Percentiles rank a stretch among this genome's conserved stretches.
These are phyloP conservation scores for Calliopsis andreniformis DNA, from an alignment of 1,140 invertebrate species.

Conservation along the genomic window DNA sequence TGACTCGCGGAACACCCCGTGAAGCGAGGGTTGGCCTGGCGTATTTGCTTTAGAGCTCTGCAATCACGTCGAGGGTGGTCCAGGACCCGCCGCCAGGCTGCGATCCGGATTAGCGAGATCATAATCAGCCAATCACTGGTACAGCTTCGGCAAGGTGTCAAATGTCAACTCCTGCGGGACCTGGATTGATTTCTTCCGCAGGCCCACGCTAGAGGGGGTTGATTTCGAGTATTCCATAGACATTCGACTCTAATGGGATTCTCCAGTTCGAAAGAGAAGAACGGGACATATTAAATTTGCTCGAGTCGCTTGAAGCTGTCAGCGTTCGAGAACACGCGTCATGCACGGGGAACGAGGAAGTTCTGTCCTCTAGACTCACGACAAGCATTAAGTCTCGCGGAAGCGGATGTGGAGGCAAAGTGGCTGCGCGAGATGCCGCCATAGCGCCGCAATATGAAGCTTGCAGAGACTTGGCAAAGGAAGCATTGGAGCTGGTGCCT, in stretches of 20 bases:
- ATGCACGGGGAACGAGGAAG: slow-evolving; percentile 26
- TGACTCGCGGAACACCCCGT: slow-evolving; percentile 14
- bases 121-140: slow-evolving; percentile 76
- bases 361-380: slow-evolving; percentile 30
- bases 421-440: slow-evolving; percentile 54
- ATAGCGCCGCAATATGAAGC: slow-evolving; percentile 48
- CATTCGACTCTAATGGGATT: slow-evolving; percentile 56
- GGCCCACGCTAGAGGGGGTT: slow-evolving; percentile 7
- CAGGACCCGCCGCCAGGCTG: slow-evolving; percentile 49
- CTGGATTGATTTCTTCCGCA: slow-evolving; percentile 69
- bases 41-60: slow-evolving; percentile 69
- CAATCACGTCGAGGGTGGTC: slow-evolving; percentile 74
- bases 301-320: slow-evolving; percentile 21
- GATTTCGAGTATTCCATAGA: slow-evolving; percentile 10
- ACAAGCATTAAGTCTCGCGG: slow-evolving; percentile 49
- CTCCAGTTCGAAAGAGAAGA: slow-evolving; percentile 11
- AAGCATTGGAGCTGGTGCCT: slow-evolving; percentile 35
- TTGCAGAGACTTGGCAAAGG: slow-evolving; percentile 34
- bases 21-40: slow-evolving; percentile 1
- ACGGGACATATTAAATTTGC: slow-evolving; percentile 47
- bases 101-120: slow-evolving; percentile 76
- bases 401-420: slow-evolving; percentile 62
- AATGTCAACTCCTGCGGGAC: slow-evolving; percentile 74
- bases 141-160: slow-evolving; percentile 71
- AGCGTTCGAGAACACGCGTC: slow-evolving; percentile 25